Evolutionary conservation across 2,888 invertebrate species (phyloP), one percentile per base, ranked within the genome.

Genomic region (Siphlonurus alternatus): DNA sequence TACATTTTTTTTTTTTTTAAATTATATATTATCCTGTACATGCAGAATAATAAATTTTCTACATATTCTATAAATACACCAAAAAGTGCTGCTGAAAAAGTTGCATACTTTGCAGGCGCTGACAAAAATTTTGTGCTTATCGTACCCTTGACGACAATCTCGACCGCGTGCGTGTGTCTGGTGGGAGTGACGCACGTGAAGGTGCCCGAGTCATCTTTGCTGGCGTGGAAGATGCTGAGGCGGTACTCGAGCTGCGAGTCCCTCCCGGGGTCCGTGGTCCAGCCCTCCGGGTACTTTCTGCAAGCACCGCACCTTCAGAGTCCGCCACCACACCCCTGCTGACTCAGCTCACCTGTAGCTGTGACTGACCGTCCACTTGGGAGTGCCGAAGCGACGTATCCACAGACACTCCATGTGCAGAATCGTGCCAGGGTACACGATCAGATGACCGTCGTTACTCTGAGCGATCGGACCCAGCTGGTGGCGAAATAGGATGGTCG

Each of bases 321-420:
- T 53, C 19, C 18, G 1, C 1, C 19, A n/a, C 1, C 53, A 53
- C 18, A 18, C 19, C 19, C 19, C 1, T 38, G n/a, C n/a, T n/a
- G n/a, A n/a, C n/a, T n/a, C n/a, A n/a, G n/a, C 25, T 70, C 70
- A 77, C 77, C 85, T 83, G 74, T 83, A 81, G 69, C 81, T 79
- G 69, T 84, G 85, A 61, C 85, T 86, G 69, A 86, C 81, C 66
- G 85, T 87, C 92, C 92, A 92, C 73, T 87, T 88, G 0, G 92
- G 92, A 70, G 87, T 86, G 0, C 92, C 92, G 72, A 90, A 90
- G 65, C 89, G 80, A 66, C 90, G 78, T 78, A 90, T 88, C 90
- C 91, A 92, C 10, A 92, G 79, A 69, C 92, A 92, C 74, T 92
- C 92, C 87, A 92, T 89, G 72, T 92, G 91, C 38, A 92, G 77